These are phyloP conservation scores for Acipenser ruthenus DNA, from an alignment of 2,797 vertebrate species.

Conservation along the genomic window DNA sequence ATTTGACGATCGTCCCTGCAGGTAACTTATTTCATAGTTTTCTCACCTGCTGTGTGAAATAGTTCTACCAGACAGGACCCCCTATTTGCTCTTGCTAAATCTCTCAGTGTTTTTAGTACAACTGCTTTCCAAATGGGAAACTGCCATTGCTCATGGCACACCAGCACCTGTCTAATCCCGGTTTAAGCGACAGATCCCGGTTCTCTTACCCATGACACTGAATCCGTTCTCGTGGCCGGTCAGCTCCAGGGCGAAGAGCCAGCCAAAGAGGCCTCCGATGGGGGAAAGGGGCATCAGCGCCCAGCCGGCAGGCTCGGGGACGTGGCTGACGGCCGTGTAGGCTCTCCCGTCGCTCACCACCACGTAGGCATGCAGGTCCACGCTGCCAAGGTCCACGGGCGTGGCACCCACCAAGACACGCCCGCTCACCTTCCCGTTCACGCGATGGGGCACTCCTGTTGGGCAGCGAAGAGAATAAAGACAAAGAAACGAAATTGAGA, in stretches of 20 bases:
- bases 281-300: slow-evolving; percentile 79
- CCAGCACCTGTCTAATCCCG: too few species aligned
- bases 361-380: slow-evolving; percentile 84
- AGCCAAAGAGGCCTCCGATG: slow-evolving; percentile 82
- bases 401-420: slow-evolving; percentile 63
- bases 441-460: slow-evolving; percentile 80
- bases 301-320: slow-evolving; percentile 71
- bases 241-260: slow-evolving; percentile 88
- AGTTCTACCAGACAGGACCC: too few species aligned
- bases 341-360: slow-evolving; percentile 85
- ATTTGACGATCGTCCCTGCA: too few species aligned
- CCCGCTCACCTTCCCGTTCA: slow-evolving; percentile 87
- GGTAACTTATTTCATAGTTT: too few species aligned
- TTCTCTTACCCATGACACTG: slow-evolving; percentile 69
- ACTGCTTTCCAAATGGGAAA: too few species aligned
- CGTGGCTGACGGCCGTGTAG: slow-evolving; percentile 83
- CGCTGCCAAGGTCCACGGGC: slow-evolving; percentile 54
- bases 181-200: too few species aligned
- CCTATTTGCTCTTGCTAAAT: too few species aligned
- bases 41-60: too few species aligned
- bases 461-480: too few species aligned
- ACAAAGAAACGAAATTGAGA: neutral
- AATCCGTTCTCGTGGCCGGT: slow-evolving; percentile 82
- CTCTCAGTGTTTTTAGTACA: too few species aligned
- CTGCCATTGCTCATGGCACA: too few species aligned